Conservation (phyloP, 2,888 invertebrate genomes). For the Lutraria lutraria region DNA sequence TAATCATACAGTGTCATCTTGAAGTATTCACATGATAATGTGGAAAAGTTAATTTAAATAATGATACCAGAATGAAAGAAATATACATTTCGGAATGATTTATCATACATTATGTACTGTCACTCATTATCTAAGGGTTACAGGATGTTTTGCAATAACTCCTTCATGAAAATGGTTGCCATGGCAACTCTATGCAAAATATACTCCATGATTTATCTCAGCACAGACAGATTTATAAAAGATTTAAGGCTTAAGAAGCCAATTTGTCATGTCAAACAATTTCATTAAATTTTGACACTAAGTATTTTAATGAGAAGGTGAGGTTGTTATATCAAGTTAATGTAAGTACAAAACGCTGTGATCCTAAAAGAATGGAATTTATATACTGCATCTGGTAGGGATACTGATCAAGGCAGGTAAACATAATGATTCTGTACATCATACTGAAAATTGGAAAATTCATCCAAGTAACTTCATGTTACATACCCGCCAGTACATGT, state of each 20-base stretch:
- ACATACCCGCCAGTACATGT: no score
- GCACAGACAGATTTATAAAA: no score
- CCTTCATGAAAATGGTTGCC: neutral
- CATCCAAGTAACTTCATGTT: no score
- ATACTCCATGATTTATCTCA: no score
- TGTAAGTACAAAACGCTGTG: no score
- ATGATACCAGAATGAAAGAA: neutral
- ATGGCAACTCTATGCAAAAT: neutral
- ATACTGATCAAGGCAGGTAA: no score
- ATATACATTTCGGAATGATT: neutral
- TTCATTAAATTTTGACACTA: neutral
- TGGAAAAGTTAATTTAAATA: neutral
- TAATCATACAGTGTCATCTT: neutral
- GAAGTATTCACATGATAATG: neutral
- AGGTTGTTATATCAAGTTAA: neutral
- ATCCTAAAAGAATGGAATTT: no score
- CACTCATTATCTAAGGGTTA: neutral
- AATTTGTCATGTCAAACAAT: neutral
- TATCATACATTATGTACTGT: neutral
- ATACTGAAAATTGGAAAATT: no score
- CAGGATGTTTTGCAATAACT: neutral
- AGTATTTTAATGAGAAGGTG: neutral
- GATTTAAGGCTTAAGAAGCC: no score
- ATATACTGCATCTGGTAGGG: no score
- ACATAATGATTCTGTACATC: no score